Conservation (phyloP, 2,888 invertebrate genomes). For the Noctua fimbriata region DNA sequence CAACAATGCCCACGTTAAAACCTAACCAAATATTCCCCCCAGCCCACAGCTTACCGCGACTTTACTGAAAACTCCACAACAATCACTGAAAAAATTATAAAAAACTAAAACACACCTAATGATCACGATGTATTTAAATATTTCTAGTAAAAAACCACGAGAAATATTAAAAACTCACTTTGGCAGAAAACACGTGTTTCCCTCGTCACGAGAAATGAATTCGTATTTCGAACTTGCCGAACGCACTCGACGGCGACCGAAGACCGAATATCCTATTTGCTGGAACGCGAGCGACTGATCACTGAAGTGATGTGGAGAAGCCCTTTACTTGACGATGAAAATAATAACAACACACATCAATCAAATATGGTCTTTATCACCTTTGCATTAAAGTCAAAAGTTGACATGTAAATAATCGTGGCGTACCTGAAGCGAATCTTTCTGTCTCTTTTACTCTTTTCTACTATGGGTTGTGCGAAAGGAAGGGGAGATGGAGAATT, state of each 20-base stretch:
- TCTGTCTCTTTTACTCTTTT: conserved; percentile 76
- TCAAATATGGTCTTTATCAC: conserved; percentile 71
- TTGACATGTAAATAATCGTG: conserved; percentile 73
- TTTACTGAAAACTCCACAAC: conserved; percentile 57
- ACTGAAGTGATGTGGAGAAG: conserved; percentile 75
- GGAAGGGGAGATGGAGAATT: conserved; percentile 66
- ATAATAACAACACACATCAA: conserved; percentile 74
- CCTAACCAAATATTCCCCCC: conserved; percentile 49
- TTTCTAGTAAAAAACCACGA: conserved; percentile 45
- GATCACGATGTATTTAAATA: conserved; percentile 43
- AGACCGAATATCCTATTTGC: conserved; percentile 78
- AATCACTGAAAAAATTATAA: conserved; percentile 56
- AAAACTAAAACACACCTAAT: conserved; percentile 41
- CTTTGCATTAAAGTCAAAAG: conserved; percentile 62
- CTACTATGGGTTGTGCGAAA: conserved; percentile 66
- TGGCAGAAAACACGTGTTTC: conserved; percentile 70
- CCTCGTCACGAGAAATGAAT: conserved; percentile 62
- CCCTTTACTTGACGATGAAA: conserved; percentile 78
- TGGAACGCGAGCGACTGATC: conserved; percentile 68
- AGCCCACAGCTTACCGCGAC: conserved; percentile 52
- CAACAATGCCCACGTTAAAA: conserved; percentile 1
- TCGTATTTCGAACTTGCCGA: conserved; percentile 65
- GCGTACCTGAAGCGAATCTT: conserved; percentile 72
- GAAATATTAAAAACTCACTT: conserved; percentile 70
- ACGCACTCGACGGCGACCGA: conserved; percentile 73